phyloP scores from a whole-genome alignment of 2,797 vertebrate species.

The Paramormyrops hopkinsi region DNA sequence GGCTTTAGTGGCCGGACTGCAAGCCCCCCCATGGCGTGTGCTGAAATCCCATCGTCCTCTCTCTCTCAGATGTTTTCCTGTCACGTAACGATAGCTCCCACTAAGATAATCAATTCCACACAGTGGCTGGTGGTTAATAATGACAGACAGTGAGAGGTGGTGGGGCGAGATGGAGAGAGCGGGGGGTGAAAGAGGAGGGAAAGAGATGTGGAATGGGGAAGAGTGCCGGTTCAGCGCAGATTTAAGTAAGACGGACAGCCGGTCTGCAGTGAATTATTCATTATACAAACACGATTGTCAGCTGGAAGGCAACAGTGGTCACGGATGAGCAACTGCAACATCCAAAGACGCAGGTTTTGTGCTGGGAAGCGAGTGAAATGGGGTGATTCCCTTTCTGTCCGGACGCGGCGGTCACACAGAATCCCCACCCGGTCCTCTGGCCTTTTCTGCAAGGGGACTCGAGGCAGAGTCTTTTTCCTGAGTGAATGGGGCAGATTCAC shows the following conservation, averaged over 20 bases:
- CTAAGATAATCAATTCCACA: constrained; percentile 36
- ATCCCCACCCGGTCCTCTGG: background rate
- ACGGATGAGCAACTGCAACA: constrained; percentile 20
- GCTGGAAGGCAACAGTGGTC: constrained; percentile 17
- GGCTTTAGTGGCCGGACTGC: background rate
- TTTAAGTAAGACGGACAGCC: constrained; percentile 42
- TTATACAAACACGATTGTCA: constrained; percentile 34
- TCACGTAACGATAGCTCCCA: constrained; percentile 34
- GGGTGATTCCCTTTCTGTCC: background rate
- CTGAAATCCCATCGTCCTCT: background rate
- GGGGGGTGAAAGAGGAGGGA: constrained; percentile 1
- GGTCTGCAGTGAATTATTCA: constrained; percentile 51
- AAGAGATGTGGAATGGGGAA: background rate
- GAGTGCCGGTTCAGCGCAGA: background rate
- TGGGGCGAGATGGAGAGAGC: constrained; percentile 12
- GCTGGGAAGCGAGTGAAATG: background rate
- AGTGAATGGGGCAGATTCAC: background rate
- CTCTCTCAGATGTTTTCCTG: constrained; percentile 17
- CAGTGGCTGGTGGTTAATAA: constrained; percentile 39
- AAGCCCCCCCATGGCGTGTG: background rate
- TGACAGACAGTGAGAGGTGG: constrained; percentile 39
- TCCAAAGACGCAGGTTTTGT: background rate
- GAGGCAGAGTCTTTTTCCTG: background rate
- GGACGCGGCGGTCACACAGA: background rate
- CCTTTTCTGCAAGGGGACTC: background rate